Base-by-base conservation (phyloP, 92 coral and sea anemone species). In the Montipora capitata region DNA sequence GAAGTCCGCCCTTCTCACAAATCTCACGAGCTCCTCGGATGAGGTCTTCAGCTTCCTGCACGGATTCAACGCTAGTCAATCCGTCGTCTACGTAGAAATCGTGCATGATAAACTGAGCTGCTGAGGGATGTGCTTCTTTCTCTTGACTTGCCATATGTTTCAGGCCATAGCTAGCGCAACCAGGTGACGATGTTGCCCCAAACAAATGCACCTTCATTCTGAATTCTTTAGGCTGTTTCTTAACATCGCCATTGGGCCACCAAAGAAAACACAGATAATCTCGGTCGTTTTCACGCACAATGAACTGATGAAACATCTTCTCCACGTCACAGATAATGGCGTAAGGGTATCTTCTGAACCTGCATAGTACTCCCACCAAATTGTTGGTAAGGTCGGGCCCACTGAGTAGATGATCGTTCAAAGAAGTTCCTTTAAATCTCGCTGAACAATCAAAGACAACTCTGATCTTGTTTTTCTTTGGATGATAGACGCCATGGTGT, bases 1-100 rank as follows among this genome's bases (percentile, higher is more conserved):
- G 72, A 54, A 88, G 66, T 6, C 87, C 77, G 3, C 76, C 83
- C 64, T 88, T 87, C 68, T 57, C 17, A 12, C 91, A 87, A 40
- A 87, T 59, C 8, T 54, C 63, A 5, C 84, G 73, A 70, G 78
- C 77, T 54, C 61, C 79, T 39, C 72, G 65, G 58, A 82, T 75
- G 14, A 88, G 75, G 38, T 57, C 14, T 3, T 41, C 14, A 2
- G 92, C 83, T 75, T 88, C 44, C 16, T 73, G 15, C 2, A 62
- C 92, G 40, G 82, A 48, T 82, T 84, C 73, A 42, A 73, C 88
- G 52, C 83, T 81, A 16, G 79, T 44, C 13, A 81, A 17, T 41
- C 91, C 80, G 52, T 69, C 91, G 58, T 87, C 86, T 3, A 87
- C 86, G 59, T 81, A 81, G 74, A 81, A 88, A 41, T 75, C 52